These are phyloP conservation scores for Drosophila antonietae DNA, from an alignment of 2,888 invertebrate species.

Conservation along the genomic window DNA sequence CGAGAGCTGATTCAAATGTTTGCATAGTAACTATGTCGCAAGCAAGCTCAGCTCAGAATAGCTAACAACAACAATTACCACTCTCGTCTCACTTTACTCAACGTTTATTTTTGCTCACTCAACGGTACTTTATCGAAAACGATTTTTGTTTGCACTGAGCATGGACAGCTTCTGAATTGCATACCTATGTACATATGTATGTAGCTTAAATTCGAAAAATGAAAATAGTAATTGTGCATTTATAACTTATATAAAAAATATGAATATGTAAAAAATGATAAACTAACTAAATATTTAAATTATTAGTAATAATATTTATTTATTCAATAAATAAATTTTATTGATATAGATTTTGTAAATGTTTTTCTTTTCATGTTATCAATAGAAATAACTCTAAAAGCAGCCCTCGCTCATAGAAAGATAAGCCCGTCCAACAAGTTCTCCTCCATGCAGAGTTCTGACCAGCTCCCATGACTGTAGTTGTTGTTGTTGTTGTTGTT, in stretches of 20 bases:
- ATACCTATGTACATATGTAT: too few relatives aligned
- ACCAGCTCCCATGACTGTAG: constrained; percentile 42
- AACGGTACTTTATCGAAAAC: constrained; percentile 2
- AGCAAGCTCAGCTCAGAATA: background rate
- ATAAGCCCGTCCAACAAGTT: constrained; percentile 64
- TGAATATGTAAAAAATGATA: too few relatives aligned
- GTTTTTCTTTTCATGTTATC: too few relatives aligned
- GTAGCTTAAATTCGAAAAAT: background rate
- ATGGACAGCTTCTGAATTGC: too few relatives aligned
- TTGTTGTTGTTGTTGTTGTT: constrained; percentile 31
- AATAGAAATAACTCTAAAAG: constrained; percentile 1
- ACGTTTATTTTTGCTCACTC: background rate
- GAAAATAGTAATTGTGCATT: background rate
- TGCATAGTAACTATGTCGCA: background rate
- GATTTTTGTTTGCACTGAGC: background rate
- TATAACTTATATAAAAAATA: too few relatives aligned
- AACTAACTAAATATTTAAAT: too few relatives aligned
- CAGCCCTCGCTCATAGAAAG: constrained; percentile 40
- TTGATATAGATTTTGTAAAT: too few relatives aligned
- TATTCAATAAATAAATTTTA: too few relatives aligned
- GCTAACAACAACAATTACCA: background rate
- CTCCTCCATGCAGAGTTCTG: constrained; percentile 49
- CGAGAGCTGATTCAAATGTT: constrained; percentile 15
- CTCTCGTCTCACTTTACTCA: background rate
- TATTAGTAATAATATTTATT: too few relatives aligned